Percentiles rank a stretch among this genome's conserved stretches.
Evolutionary conservation across 2,888 invertebrate genomes (phyloP).

Genomic region (Polydrusus pterygomalis): DNA sequence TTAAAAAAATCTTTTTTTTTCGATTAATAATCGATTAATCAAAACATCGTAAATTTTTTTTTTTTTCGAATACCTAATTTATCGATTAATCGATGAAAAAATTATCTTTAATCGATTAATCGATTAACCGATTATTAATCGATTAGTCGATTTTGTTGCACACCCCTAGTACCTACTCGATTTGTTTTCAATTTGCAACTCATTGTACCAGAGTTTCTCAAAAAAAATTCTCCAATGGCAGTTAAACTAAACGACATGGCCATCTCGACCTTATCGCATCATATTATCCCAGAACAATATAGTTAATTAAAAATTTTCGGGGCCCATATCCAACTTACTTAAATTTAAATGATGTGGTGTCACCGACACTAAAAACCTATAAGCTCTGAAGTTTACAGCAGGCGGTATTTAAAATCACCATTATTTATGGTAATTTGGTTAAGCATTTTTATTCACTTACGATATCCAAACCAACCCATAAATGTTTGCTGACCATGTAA

Average conservation of each 20-base stretch:
- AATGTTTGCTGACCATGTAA: not conserved
- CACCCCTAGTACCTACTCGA: no score
- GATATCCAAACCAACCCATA: slow-evolving; percentile 16
- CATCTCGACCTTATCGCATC: not conserved
- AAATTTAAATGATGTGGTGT: slow-evolving; percentile 1
- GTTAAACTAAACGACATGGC: not conserved
- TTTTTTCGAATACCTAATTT: no score
- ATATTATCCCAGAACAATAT: not conserved
- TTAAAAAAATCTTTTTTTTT: no score
- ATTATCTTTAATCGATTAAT: no score
- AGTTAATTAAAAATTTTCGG: slow-evolving; percentile 8
- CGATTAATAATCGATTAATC: no score
- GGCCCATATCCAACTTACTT: not conserved
- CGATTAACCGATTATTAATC: no score
- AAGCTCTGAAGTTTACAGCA: slow-evolving; percentile 15
- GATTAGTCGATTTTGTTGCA: no score
- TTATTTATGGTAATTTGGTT: slow-evolving; percentile 30
- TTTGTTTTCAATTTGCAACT: no score
- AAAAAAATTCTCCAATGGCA: no score
- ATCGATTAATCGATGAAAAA: no score
- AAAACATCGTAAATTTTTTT: no score
- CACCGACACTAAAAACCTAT: slow-evolving; percentile 10
- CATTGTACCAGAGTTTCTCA: no score
- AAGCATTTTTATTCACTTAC: slow-evolving; percentile 29
- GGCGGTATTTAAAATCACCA: slow-evolving; percentile 18